phyloP scores from a whole-genome alignment of 2,113 vertebrate genomes.

The Hypanus sabinus region DNA sequence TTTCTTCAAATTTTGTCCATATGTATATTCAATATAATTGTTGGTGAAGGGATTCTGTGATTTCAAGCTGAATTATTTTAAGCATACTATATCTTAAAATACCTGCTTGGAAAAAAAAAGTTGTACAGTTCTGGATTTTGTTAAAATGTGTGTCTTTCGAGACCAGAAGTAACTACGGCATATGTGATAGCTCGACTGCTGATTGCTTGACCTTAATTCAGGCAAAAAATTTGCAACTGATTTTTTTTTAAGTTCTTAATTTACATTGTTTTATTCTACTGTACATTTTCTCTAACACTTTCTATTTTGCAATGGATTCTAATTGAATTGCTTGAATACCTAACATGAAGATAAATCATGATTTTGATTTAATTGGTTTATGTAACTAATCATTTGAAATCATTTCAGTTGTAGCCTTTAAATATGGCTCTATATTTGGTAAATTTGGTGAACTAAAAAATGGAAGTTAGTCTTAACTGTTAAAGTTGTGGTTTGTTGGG shows the following conservation, averaged over 20 bases:
- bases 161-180: background rate
- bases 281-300: background rate
- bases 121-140: background rate
- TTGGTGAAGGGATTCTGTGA: background rate
- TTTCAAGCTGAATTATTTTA: background rate
- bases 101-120: background rate
- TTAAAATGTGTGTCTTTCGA: background rate
- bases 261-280: background rate
- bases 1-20: background rate
- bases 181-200: background rate
- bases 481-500: background rate
- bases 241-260: background rate
- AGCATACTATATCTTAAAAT: background rate
- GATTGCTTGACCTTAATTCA: background rate
- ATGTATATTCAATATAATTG: background rate
- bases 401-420: background rate
- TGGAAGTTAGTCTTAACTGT: background rate
- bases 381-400: background rate
- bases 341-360: background rate
- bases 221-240: background rate
- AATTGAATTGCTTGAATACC: background rate
- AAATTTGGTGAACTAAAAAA: background rate
- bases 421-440: background rate
- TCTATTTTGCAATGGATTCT: background rate
- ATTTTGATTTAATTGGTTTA: background rate